Evolutionary conservation across 2,113 vertebrate species (phyloP).

Genomic region (Aptenodytes forsteri): DNA sequence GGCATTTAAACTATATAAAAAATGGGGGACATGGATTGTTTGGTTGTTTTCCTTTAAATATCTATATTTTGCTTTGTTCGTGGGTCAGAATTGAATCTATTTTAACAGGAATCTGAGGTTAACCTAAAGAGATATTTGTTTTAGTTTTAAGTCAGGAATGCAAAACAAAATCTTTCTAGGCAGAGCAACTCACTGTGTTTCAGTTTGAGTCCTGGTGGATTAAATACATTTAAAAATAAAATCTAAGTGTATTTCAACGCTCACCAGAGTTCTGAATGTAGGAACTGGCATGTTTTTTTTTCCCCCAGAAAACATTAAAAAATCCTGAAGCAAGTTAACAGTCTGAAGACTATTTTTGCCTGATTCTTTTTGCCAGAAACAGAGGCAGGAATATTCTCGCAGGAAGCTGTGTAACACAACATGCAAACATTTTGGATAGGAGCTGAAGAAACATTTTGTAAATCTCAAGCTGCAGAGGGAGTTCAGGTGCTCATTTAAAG

Average conservation of each 20-base stretch:
- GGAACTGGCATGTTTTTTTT: not conserved
- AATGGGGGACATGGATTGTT: not conserved
- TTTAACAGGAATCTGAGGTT: not conserved
- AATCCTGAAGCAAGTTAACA: not conserved
- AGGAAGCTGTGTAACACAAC: not conserved
- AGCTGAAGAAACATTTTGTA: not conserved
- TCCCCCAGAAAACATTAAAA: not conserved
- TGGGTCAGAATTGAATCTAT: not conserved
- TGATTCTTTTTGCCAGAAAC: not conserved
- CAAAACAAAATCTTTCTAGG: not conserved
- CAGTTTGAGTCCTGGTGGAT: not conserved
- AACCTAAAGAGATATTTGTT: not conserved
- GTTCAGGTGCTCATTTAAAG: not conserved
- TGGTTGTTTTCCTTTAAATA: not conserved
- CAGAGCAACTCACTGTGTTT: not conserved
- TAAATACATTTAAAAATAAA: constrained; percentile 14
- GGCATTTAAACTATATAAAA: not conserved
- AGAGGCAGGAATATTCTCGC: not conserved
- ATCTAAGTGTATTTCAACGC: not conserved
- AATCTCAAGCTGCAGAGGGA: not conserved
- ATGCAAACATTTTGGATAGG: not conserved
- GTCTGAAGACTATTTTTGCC: not conserved
- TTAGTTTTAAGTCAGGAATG: constrained; percentile 15
- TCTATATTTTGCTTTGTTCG: not conserved
- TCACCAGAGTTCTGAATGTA: not conserved